Percentiles rank a stretch among this genome's conserved stretches.
Conservation (phyloP, 2,113 vertebrate genomes). For the Ceratotherium simum region DNA sequence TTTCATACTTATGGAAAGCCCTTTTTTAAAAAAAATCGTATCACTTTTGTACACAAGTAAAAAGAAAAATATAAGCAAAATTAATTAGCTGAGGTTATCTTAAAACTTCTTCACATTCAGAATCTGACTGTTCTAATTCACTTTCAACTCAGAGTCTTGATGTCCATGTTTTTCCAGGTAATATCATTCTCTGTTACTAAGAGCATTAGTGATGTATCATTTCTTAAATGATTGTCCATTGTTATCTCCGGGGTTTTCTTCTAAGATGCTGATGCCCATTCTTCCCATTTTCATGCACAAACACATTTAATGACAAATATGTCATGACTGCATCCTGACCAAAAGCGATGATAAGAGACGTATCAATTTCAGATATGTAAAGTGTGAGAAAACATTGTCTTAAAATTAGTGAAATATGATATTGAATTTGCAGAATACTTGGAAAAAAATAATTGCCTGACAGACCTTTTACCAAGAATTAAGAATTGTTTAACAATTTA, state of each 20-base stretch:
- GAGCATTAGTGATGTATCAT: background rate
- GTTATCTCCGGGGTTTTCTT: background rate
- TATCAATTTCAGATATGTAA: slow-evolving; percentile 9
- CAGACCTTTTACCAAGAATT: background rate
- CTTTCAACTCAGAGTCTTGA: background rate
- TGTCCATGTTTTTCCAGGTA: background rate
- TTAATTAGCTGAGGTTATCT: background rate
- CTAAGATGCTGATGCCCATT: background rate
- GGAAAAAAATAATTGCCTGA: background rate
- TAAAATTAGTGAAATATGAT: background rate
- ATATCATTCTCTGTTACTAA: background rate
- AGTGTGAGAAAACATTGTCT: background rate
- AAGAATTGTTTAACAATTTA: background rate
- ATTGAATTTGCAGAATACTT: slow-evolving; percentile 29
- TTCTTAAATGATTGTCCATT: slow-evolving; percentile 10
- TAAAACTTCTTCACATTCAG: slow-evolving; percentile 22
- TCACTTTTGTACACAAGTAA: background rate
- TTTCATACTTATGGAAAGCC: background rate
- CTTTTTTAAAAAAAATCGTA: background rate
- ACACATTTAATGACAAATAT: background rate
- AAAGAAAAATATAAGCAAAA: slow-evolving; percentile 17
- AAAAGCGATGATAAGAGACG: background rate
- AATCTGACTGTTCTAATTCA: background rate
- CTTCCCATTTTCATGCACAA: background rate
- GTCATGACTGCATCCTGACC: background rate